Evolutionary conservation across 2,888 invertebrate genomes (phyloP).

Genomic region (Xestia rhomboidea): DNA sequence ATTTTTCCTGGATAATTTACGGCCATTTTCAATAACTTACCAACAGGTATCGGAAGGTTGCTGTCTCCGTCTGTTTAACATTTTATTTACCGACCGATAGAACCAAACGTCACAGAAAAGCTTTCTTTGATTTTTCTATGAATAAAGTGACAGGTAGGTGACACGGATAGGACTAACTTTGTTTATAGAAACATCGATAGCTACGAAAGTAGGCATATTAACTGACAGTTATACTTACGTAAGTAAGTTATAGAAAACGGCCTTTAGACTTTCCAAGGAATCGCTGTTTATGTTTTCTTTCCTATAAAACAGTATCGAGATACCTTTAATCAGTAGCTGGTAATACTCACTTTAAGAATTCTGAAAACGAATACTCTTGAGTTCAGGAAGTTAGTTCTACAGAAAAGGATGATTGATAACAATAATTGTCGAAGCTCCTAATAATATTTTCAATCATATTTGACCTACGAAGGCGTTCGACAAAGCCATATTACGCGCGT

Average conservation of each 20-base stretch:
- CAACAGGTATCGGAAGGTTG: no score
- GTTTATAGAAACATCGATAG: no score
- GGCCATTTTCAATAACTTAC: no score
- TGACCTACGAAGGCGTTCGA: neutral
- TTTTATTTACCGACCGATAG: no score
- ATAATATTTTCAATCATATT: slow-evolving; percentile 6
- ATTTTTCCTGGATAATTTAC: neutral
- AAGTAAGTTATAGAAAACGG: no score
- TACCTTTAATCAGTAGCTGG: neutral
- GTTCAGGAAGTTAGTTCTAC: neutral
- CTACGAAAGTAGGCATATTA: no score
- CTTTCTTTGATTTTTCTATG: no score
- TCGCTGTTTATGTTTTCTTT: neutral
- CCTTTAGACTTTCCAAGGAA: slow-evolving; percentile 12
- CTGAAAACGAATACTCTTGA: neutral
- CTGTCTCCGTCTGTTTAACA: no score
- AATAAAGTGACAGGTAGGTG: no score
- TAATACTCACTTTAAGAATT: neutral
- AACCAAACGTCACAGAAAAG: no score
- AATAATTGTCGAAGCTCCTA: neutral
- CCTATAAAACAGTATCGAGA: neutral
- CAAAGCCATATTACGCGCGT: slow-evolving; percentile 28
- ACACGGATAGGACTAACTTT: no score
- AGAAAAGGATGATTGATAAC: neutral
- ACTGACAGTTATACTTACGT: no score